Conservation (phyloP, 2,113 vertebrate species). For the Nannospalax galili region DNA sequence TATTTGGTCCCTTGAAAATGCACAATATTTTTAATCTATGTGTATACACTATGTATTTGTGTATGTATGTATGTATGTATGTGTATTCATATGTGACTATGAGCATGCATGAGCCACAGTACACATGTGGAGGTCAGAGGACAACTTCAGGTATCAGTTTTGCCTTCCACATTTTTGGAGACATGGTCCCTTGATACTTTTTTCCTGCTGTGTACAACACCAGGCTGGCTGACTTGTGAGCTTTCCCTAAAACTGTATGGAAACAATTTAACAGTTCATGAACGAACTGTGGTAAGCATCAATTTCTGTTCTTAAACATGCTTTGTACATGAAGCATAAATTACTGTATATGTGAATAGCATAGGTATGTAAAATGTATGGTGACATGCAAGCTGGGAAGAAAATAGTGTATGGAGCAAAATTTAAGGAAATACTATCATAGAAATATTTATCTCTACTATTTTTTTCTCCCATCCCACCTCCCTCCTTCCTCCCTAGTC, state of each 20-base stretch:
- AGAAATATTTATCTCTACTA: neutral
- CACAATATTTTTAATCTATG: no score
- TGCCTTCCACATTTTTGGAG: neutral
- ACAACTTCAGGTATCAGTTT: no score
- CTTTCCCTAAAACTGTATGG: neutral
- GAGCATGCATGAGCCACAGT: no score
- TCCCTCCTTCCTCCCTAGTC: no score
- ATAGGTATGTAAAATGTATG: neutral
- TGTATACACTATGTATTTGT: neutral
- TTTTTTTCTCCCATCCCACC: no score
- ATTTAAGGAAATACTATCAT: neutral
- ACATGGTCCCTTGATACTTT: neutral
- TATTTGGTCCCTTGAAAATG: neutral
- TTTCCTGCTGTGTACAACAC: neutral
- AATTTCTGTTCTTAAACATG: neutral
- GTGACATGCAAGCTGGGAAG: neutral
- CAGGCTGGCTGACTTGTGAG: neutral
- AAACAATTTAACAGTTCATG: neutral
- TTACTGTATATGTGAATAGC: neutral
- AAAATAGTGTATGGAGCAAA: neutral
- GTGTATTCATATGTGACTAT: neutral
- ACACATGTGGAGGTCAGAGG: neutral
- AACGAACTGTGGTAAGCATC: neutral
- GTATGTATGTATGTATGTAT: accelerated
- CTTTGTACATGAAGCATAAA: neutral